Percentiles rank a stretch among this genome's conserved stretches.
phyloP scores from a whole-genome alignment of 2,113 vertebrate genomes.

The Petroica traversi region DNA sequence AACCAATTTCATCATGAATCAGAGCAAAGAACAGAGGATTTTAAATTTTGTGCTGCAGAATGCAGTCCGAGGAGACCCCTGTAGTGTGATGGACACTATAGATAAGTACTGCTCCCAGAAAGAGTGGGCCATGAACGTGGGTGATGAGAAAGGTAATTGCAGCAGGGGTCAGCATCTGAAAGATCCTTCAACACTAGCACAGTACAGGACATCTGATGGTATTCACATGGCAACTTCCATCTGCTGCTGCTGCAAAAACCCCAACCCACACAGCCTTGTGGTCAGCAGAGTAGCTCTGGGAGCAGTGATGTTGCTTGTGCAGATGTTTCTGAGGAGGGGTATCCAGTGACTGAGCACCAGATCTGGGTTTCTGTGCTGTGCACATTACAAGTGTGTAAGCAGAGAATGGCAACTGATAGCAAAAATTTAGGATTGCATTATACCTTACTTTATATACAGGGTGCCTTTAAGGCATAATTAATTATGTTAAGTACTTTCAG shows the following conservation, averaged over 20 bases:
- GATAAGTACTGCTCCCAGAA: conserved; percentile 82
- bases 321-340: not conserved
- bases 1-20: conserved; percentile 64
- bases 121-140: conserved; percentile 91
- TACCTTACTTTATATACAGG: not conserved
- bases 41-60: conserved; percentile 79
- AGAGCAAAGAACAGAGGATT: conserved; percentile 76
- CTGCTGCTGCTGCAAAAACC: not conserved
- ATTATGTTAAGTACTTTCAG: not conserved
- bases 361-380: not conserved
- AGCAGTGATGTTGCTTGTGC: not conserved
- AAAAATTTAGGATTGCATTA: not conserved
- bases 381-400: not conserved
- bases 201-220: not conserved
- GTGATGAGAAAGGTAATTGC: conserved; percentile 83
- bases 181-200: not conserved
- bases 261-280: not conserved
- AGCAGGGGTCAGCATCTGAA: not conserved
- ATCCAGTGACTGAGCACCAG: not conserved
- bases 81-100: conserved; percentile 79
- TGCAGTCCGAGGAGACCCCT: conserved; percentile 79
- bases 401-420: not conserved
- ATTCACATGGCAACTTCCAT: not conserved
- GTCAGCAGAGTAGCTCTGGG: not conserved
- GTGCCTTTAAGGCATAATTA: not conserved